Evolutionary conservation across 2,888 invertebrate genomes (phyloP), one percentile per base, ranked within the genome.

Genomic region (Salpingus planirostris): DNA sequence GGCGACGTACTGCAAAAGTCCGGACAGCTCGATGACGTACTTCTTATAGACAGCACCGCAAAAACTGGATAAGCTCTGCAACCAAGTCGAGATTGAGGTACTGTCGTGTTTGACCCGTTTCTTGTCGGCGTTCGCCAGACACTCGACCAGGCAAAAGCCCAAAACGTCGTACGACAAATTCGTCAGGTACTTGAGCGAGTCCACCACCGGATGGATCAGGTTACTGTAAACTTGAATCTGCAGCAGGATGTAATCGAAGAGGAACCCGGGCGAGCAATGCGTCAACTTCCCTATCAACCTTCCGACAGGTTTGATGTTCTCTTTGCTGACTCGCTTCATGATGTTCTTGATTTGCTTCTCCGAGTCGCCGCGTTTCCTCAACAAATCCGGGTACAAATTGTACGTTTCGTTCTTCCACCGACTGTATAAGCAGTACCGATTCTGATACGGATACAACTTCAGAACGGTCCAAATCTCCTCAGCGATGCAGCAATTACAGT

Each of bases 311-410:
- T 97, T 98, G 3, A 96, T 91, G 55, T 95, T 98, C 62, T 99
- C 98, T 60, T 98, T 99, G 51, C 93, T 93, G 21, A 92, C 90
- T 41, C 87, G 80, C 67, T 97, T 96, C 90, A 98, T 92, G 21
- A 96, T 84, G 45, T 91, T 91, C 60, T 93, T 93, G 27, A 95
- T 88, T 54, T 87, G 80, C 56, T 93, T 92, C 45, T 91, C 76
- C 0, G 88, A 82, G 57, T 89, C 86, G 1, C 89, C 92, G 23
- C 86, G 76, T 18, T 87, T 83, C 11, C 85, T 73, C 55, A 93
- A 75, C 30, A 98, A 65, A 22, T 82, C 75, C 0, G 96, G 87
- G 63, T 95, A 89, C 25, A 81, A 68, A 36, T 77, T 72, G 46
- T 81, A 80, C 0, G 84, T 80, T 34, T 93, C 91, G 55, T 91